A percentile compares a stretch with the other conserved stretches of the same genome.
These are phyloP conservation scores for Pecten maximus DNA, from an alignment of 2,888 invertebrate species.

Conservation along the genomic window DNA sequence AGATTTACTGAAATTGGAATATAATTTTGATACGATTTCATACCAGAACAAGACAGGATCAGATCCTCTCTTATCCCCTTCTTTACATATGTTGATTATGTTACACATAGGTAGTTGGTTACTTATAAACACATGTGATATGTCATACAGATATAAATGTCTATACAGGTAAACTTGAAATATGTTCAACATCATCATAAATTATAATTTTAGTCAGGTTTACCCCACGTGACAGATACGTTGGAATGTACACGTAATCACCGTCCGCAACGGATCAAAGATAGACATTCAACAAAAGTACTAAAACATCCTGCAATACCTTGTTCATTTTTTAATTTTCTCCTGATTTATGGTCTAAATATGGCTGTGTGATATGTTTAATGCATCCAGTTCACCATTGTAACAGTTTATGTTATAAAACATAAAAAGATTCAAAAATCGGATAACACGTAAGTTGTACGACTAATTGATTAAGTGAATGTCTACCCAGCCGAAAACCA, in stretches of 20 bases:
- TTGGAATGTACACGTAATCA: neutral
- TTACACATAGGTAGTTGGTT: neutral
- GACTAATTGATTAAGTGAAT: conserved; percentile 31
- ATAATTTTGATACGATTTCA: too few species aligned
- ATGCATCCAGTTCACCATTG: neutral
- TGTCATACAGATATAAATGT: neutral
- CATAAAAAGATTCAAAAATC: neutral
- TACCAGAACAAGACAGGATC: too few species aligned
- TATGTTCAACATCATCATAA: neutral
- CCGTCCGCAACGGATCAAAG: conserved; percentile 1
- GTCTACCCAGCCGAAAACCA: neutral
- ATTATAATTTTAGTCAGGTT: conserved; percentile 3
- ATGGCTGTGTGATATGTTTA: neutral
- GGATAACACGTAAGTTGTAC: neutral
- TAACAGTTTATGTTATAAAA: neutral
- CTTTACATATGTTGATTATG: too few species aligned
- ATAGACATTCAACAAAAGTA: neutral
- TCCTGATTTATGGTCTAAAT: neutral
- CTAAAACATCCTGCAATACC: neutral
- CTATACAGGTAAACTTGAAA: neutral
- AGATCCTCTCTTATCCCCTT: too few species aligned
- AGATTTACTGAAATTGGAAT: too few species aligned
- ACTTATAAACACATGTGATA: neutral
- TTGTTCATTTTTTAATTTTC: neutral
- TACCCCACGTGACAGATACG: neutral